Conservation (phyloP, 2,113 vertebrate species). For the Lophura nycthemera region DNA sequence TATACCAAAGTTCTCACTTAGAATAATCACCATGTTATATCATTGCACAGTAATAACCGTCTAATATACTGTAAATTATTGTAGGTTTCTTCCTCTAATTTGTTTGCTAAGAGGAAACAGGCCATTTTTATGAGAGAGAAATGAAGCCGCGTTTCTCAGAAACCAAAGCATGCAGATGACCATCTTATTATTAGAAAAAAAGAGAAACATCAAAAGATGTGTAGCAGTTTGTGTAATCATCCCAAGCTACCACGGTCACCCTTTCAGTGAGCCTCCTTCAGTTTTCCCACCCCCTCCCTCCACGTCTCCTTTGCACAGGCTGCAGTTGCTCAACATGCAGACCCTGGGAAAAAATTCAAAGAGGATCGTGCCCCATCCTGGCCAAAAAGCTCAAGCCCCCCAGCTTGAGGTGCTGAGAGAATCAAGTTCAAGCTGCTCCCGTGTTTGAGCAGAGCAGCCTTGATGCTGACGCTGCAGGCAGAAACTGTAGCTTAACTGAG, state of each 20-base stretch:
- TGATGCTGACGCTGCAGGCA: neutral
- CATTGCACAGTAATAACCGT: slow-evolving; percentile 45
- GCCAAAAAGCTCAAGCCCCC: neutral
- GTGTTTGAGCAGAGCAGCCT: neutral
- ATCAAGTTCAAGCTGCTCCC: neutral
- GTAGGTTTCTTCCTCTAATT: slow-evolving; percentile 34
- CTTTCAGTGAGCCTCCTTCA: slow-evolving; percentile 1
- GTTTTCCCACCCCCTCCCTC: slow-evolving; percentile 43
- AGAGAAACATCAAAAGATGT: slow-evolving; percentile 50
- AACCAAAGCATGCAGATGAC: slow-evolving; percentile 44
- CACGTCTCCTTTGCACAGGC: neutral
- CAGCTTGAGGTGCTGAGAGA: neutral
- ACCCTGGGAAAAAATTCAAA: neutral
- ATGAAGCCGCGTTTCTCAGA: slow-evolving; percentile 32
- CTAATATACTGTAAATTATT: slow-evolving; percentile 51
- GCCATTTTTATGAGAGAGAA: slow-evolving; percentile 45
- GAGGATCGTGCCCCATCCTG: neutral
- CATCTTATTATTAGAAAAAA: slow-evolving; percentile 50
- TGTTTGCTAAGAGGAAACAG: slow-evolving; percentile 32
- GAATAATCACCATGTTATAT: slow-evolving; percentile 33
- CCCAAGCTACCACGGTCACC: slow-evolving; percentile 36
- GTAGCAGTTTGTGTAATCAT: slow-evolving; percentile 19
- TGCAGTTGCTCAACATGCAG: neutral
- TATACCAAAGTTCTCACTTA: slow-evolving; percentile 25
- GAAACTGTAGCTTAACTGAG: neutral